phyloP scores from a whole-genome alignment of 2,888 invertebrate genomes.

The Tubiluchus corallicola region DNA sequence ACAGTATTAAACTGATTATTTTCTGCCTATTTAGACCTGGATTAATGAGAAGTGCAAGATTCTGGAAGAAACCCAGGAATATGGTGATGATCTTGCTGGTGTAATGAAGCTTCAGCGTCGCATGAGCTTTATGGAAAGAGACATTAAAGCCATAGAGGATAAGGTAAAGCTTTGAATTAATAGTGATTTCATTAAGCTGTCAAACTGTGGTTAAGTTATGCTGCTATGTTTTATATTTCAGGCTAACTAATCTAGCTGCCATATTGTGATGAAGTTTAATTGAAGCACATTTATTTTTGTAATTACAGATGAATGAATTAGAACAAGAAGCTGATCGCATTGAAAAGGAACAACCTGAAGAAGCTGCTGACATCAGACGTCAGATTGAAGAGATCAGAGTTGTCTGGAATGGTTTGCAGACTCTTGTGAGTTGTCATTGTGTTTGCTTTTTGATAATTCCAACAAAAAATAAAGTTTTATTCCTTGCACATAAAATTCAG shows the following conservation, averaged over 20 bases:
- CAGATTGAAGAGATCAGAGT: constrained; percentile 74
- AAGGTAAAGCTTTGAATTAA: constrained; percentile 38
- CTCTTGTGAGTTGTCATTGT: too few species aligned
- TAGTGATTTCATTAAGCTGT: too few species aligned
- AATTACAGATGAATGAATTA: constrained; percentile 63
- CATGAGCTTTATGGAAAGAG: constrained; percentile 93
- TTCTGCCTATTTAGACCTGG: constrained; percentile 42
- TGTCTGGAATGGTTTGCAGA: constrained; percentile 90
- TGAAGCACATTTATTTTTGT: too few species aligned
- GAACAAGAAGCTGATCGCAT: constrained; percentile 82
- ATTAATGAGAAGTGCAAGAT: constrained; percentile 98
- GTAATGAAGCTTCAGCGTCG: constrained; percentile 93
- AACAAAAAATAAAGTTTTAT: too few species aligned
- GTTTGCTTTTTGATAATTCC: too few species aligned
- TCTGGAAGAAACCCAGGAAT: constrained; percentile 86
- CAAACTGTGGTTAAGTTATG: too few species aligned
- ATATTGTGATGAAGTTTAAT: too few species aligned
- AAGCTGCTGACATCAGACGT: constrained; percentile 64
- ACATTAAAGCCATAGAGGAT: constrained; percentile 93
- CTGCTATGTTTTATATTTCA: too few species aligned
- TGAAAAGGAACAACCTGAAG: constrained; percentile 77
- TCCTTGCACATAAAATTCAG: too few species aligned
- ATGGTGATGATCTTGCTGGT: constrained; percentile 89
- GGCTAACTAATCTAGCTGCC: too few species aligned
- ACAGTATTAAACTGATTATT: constrained; percentile 7